Evolutionary conservation across 2,113 vertebrate species (phyloP), one percentile per base, ranked within the genome.

Genomic region (Noturus placidus): DNA sequence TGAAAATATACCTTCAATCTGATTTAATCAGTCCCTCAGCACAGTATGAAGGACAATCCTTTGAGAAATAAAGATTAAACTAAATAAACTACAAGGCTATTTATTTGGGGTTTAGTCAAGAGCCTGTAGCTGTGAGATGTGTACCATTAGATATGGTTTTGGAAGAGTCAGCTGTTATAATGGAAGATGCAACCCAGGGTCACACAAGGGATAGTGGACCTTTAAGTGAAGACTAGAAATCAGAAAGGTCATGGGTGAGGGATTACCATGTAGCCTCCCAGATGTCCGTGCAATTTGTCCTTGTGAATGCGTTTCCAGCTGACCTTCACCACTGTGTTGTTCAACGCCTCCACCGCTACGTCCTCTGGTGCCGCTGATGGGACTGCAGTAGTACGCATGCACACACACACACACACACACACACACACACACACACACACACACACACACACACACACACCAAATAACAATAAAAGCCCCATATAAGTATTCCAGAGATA

Each of bases 191-290:
- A 63, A 61, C 46, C 63, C 42, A 80, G 77, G 86, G 84, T 86
- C 86, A 52, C 46, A 54, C 50, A 27, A 72, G 17, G 82, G 77
- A 46, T n/a, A 6, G 22, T 87, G 88, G 88, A 85, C 92, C 88
- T 93, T 94, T 92, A 92, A 92, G 91, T 90, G 86, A 82, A 90
- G 91, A 92, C 91, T 91, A 87, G 93, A 92, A 92, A 83, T 89
- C 20, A 92, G 76, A 91, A 90, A 88, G 88, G 79, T 22, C 90
- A 89, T 90, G 93, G 92, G 90, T 89, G 89, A 92, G 82, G 88
- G 90, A 91, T 95, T 95, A 99, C 98, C 97, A 97, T 97, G 93
- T 99, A 99, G 92, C 98, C 98, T 93, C 93, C 96, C 88, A 99
- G 96, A 92, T 96, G 97, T 86, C 98, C 98, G 35, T 96, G 96